phyloP scores from a whole-genome alignment of 2,113 vertebrate genomes.

The Colius striatus region DNA sequence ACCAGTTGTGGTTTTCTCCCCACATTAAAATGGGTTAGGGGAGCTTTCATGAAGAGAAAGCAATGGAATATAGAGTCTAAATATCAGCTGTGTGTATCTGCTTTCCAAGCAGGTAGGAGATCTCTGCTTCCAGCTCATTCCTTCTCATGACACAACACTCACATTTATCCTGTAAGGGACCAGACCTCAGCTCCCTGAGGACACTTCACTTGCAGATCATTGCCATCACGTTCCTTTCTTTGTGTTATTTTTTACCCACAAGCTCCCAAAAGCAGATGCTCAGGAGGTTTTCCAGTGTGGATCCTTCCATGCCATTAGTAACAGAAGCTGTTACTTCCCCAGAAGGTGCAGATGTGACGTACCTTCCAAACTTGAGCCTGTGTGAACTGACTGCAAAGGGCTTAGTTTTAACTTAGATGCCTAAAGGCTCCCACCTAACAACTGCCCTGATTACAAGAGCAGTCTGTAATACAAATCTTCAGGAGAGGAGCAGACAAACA shows the following conservation, averaged over 20 bases:
- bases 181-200: neutral
- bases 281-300: neutral
- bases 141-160: neutral
- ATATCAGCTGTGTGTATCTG: neutral
- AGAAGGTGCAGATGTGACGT: neutral
- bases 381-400: neutral
- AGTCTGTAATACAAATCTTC: neutral
- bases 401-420: neutral
- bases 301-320: neutral
- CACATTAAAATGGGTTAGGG: neutral
- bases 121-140: neutral
- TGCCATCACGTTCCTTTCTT: neutral
- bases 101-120: neutral
- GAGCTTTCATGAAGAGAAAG: neutral
- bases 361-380: neutral
- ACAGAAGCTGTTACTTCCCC: neutral
- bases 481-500: neutral
- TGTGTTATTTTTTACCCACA: neutral
- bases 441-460: neutral
- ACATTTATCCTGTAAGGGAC: neutral
- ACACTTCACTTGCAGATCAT: neutral
- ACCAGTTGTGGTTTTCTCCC: neutral
- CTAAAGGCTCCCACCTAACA: neutral
- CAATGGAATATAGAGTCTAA: neutral
- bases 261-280: neutral